Percentiles rank a stretch among this genome's conserved stretches.
Conservation (phyloP, 2,888 invertebrate species). For the Dryadula phaetusa region DNA sequence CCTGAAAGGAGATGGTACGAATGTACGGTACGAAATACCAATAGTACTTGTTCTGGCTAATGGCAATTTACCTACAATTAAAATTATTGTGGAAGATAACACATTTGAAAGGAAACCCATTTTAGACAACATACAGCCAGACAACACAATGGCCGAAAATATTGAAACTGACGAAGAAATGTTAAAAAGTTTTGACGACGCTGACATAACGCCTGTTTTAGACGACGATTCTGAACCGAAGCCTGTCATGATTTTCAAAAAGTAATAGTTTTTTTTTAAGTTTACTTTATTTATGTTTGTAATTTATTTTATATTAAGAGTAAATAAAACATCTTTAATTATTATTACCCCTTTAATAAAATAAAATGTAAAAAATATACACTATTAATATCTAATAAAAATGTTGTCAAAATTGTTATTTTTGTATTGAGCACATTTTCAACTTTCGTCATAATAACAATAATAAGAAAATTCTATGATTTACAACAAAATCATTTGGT, state of each 20-base stretch:
- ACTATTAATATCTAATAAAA: neutral
- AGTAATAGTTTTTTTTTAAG: neutral
- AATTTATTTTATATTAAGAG: conserved; percentile 21
- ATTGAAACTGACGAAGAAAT: neutral
- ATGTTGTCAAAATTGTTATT: neutral
- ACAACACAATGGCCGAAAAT: conserved; percentile 20
- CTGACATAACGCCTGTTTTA: neutral
- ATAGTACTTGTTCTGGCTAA: conserved; percentile 36
- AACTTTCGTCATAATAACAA: neutral
- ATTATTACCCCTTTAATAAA: conserved; percentile 11
- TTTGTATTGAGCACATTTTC: neutral
- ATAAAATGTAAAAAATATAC: conserved; percentile 19
- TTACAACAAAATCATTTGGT: neutral
- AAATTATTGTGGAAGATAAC: conserved; percentile 33
- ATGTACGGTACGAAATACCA: conserved; percentile 29
- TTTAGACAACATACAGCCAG: conserved; percentile 5
- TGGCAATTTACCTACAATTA: conserved; percentile 35
- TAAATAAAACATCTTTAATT: conserved; percentile 7
- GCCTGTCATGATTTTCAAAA: conserved; percentile 3
- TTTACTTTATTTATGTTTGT: conserved; percentile 13
- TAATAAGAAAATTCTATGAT: neutral
- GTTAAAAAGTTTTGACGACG: neutral
- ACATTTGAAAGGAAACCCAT: neutral
- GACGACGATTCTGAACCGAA: neutral
- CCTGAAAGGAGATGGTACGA: conserved; percentile 22